Conservation (phyloP, 2,797 vertebrate genomes). For the Enoplosus armatus region DNA sequence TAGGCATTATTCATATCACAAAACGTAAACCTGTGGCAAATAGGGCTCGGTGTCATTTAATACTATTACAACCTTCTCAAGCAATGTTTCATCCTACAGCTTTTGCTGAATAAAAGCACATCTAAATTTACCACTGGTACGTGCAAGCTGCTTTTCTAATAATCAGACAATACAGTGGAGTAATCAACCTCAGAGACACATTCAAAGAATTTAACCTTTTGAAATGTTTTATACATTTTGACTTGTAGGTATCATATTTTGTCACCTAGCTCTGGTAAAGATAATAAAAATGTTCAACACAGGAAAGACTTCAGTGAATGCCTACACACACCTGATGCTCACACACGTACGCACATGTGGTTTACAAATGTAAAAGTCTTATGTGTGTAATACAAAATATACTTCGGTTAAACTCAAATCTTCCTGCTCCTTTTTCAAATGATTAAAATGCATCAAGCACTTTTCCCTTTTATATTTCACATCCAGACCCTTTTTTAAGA, state of each 20-base stretch:
- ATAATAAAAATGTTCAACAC: conserved; percentile 44
- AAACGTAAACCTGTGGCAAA: conserved; percentile 53
- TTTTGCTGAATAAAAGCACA: conserved; percentile 39
- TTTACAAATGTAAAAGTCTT: conserved; percentile 59
- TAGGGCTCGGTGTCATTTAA: conserved; percentile 8
- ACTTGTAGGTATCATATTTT: not conserved
- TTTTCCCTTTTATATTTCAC: conserved; percentile 43
- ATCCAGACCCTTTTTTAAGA: conserved; percentile 1
- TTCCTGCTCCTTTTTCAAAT: conserved; percentile 3
- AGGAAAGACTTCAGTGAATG: conserved; percentile 36
- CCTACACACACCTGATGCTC: conserved; percentile 31
- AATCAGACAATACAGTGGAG: conserved; percentile 7
- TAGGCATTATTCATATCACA: conserved; percentile 41
- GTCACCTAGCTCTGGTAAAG: conserved; percentile 23
- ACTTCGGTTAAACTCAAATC: conserved; percentile 34
- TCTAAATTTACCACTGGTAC: conserved; percentile 20
- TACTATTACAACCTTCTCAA: conserved; percentile 3
- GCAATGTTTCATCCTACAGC: conserved; percentile 13
- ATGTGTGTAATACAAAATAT: conserved; percentile 60
- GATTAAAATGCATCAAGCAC: not conserved
- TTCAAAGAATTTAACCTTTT: conserved; percentile 6
- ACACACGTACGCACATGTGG: conserved; percentile 29
- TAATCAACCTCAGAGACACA: conserved; percentile 18
- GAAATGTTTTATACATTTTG: not conserved
- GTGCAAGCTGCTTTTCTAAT: conserved; percentile 45